These are phyloP conservation scores for Phymatocera aterrima DNA, from an alignment of 2,888 invertebrate genomes.

Conservation along the genomic window DNA sequence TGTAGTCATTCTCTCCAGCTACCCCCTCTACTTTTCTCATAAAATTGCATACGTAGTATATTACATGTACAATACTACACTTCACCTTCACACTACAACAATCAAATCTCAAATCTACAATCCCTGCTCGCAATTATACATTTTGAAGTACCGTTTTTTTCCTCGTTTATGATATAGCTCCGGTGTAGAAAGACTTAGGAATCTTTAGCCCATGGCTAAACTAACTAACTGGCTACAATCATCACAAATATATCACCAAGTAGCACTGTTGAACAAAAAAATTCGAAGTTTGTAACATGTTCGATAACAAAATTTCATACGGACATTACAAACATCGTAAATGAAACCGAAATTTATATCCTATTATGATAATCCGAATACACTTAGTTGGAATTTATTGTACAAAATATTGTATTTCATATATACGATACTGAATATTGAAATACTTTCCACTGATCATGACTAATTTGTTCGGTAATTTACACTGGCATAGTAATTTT, in stretches of 20 bases:
- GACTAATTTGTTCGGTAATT: too few relatives aligned
- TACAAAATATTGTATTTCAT: too few relatives aligned
- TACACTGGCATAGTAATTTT: too few relatives aligned
- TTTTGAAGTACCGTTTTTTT: slow-evolving; percentile 26
- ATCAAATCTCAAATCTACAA: slow-evolving; percentile 23
- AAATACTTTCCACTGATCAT: too few relatives aligned
- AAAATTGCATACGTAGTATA: slow-evolving; percentile 2
- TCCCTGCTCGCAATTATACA: slow-evolving; percentile 1
- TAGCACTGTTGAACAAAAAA: background rate
- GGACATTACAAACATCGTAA: too few relatives aligned
- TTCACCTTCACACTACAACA: slow-evolving; percentile 12
- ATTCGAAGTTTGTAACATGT: too few relatives aligned
- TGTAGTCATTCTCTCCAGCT: slow-evolving; percentile 17
- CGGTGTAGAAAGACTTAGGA: background rate
- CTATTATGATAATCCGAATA: too few relatives aligned
- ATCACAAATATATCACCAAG: background rate
- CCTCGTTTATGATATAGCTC: background rate
- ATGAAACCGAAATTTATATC: too few relatives aligned
- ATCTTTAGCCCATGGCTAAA: background rate
- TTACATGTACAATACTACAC: background rate
- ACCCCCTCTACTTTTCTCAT: background rate
- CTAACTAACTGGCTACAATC: background rate
- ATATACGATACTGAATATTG: too few relatives aligned
- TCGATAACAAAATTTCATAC: too few relatives aligned
- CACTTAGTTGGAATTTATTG: too few relatives aligned